These are phyloP conservation scores for Argopecten irradians DNA, from an alignment of 1,140 invertebrate genomes.

Conservation along the genomic window DNA sequence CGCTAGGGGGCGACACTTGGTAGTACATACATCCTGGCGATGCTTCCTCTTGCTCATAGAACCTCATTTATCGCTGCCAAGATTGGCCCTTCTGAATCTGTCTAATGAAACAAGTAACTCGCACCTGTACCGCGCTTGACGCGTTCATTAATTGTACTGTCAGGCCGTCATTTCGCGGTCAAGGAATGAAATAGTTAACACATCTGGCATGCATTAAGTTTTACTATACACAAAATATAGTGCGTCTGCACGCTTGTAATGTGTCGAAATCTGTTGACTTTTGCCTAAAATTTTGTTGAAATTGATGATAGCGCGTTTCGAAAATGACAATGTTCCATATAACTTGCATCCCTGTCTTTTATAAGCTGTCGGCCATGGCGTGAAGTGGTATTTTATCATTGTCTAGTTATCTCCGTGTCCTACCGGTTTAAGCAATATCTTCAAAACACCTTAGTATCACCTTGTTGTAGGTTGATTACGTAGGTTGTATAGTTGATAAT, in stretches of 20 bases:
- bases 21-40: neutral
- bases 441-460: neutral
- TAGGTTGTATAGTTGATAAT: too few species aligned
- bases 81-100: slow-evolving; percentile 14
- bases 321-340: slow-evolving; percentile 12
- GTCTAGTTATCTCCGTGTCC: neutral
- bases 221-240: neutral
- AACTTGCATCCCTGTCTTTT: neutral
- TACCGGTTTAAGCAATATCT: neutral
- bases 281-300: slow-evolving; percentile 23
- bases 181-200: slow-evolving; percentile 23
- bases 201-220: slow-evolving; percentile 8
- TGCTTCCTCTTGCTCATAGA: slow-evolving; percentile 7
- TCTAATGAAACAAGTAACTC: neutral
- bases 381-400: slow-evolving; percentile 18
- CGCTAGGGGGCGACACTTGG: neutral
- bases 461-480: neutral
- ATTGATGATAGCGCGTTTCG: neutral
- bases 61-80: slow-evolving; percentile 7
- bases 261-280: slow-evolving; percentile 21
- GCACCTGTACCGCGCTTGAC: neutral
- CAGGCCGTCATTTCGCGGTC: neutral
- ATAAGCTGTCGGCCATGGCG: neutral
- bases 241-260: neutral
- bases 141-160: neutral